phyloP scores from a whole-genome alignment of 2,888 invertebrate species.

The Biston stratarius region DNA sequence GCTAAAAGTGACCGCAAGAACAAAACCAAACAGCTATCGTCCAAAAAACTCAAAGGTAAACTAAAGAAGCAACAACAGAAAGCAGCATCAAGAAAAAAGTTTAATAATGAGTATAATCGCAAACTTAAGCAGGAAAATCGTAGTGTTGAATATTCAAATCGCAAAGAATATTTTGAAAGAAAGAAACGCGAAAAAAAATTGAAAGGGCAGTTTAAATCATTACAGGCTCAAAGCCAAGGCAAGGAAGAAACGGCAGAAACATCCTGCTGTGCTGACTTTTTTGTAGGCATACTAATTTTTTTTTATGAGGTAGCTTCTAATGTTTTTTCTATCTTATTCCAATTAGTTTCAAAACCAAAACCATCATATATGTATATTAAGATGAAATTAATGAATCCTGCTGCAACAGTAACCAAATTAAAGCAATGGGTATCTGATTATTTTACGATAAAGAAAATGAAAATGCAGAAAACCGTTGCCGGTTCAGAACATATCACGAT shows the following conservation, averaged over 20 bases:
- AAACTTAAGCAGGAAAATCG: constrained; percentile 26
- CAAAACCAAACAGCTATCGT: background rate
- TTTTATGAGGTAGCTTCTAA: constrained; percentile 31
- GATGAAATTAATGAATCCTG: constrained; percentile 48
- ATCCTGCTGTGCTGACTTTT: constrained; percentile 52
- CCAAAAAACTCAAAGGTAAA: background rate
- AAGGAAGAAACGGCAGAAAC: constrained; percentile 47
- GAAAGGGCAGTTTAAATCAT: constrained; percentile 33
- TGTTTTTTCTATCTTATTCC: constrained; percentile 39
- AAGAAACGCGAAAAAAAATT: constrained; percentile 41
- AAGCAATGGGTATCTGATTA: constrained; percentile 41
- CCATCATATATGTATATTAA: constrained; percentile 47
- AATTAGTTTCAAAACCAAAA: constrained; percentile 48
- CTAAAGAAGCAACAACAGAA: constrained; percentile 17
- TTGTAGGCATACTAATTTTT: constrained; percentile 51
- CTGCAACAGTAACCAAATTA: constrained; percentile 45
- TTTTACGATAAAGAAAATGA: constrained; percentile 54
- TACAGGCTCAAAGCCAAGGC: constrained; percentile 41
- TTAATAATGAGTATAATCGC: constrained; percentile 23
- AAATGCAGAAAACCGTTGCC: constrained; percentile 50
- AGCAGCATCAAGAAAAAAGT: constrained; percentile 27
- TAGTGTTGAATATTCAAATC: constrained; percentile 13
- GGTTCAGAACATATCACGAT: constrained; percentile 56
- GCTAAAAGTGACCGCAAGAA: background rate
- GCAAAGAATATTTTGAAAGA: constrained; percentile 42